Evolutionary conservation across 2,888 invertebrate genomes (phyloP), one percentile per base, ranked within the genome.

Genomic region (Melanargia galathea): DNA sequence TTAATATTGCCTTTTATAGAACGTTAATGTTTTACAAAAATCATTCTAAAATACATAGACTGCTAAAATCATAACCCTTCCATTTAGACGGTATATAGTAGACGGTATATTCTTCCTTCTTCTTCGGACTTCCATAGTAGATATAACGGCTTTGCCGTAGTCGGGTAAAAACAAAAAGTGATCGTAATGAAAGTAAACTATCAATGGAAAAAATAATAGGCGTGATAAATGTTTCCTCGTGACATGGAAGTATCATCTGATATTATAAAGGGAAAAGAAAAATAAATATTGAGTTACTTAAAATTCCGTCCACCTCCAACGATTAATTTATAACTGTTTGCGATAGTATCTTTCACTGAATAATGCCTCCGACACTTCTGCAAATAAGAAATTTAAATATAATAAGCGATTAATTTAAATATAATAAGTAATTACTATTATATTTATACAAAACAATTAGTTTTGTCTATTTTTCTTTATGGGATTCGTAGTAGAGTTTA

Each of bases 351-450:
- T 67, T 60, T 60, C 61, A 63, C 22, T 63, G 66, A 63, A 66
- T 64, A 66, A 66, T 59, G 18, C 60, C 62, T 11, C 5, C 13
- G 22, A 46, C 22, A 13, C 60, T 60, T 67, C 62, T 63, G 60
- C 57, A 65, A 64, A 68, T 59, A 66, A 51, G 26, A 59, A 65
- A 72, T 72, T 72, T 72, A 70, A 72, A 71, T 72, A 72, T 71
- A 72, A 72, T 72, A 67, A 64, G 62, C 64, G 60, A 66, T 67
- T 71, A 65, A 73, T 72, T 73, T 72, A 68, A 73, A 73, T 73
- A 72, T 71, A 73, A 72, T 71, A 69, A 68, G 64, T 69, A 70
- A 71, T 69, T 70, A 72, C 67, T 69, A 55, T 70, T 30, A 30
- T 30, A 71, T 72, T 70, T 71, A 71, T 70, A 69, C 66, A 70